These are phyloP conservation scores for Silurus glanis DNA, from an alignment of 2,113 vertebrate species.

Conservation along the genomic window DNA sequence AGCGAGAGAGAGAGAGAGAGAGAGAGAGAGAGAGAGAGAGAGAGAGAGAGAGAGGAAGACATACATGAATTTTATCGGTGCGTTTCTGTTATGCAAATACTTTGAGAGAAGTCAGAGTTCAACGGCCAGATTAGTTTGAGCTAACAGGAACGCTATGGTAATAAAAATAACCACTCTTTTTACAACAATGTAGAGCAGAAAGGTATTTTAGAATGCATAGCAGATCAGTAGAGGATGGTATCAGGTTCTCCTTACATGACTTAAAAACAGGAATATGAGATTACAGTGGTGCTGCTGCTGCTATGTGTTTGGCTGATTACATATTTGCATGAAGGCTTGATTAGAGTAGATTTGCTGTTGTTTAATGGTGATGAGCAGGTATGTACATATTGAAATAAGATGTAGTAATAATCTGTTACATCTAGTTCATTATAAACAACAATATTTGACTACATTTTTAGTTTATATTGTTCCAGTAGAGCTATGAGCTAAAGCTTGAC, in stretches of 20 bases:
- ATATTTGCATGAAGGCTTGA: neutral
- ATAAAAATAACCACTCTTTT: neutral
- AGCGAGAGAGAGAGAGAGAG: neutral
- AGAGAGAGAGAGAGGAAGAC: neutral
- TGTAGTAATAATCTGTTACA: neutral
- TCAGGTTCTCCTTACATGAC: neutral
- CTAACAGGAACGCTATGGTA: neutral
- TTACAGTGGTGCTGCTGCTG: neutral
- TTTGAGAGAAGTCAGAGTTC: neutral
- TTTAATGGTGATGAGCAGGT: neutral
- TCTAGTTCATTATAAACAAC: neutral
- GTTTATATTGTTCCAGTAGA: too few species aligned
- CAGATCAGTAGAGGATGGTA: neutral
- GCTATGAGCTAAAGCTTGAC: neutral
- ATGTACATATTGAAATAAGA: neutral
- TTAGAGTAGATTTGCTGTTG: neutral
- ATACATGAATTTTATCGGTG: neutral
- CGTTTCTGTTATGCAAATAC: neutral
- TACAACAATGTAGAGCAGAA: neutral
- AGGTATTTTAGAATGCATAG: neutral
- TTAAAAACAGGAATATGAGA: neutral
- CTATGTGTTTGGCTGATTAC: neutral
- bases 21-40: neutral
- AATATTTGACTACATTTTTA: neutral
- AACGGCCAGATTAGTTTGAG: neutral